A percentile compares a stretch with the other conserved stretches of the same genome.
Evolutionary conservation across 2,797 vertebrate genomes (phyloP).

Genomic region (Simalia tracyae): DNA sequence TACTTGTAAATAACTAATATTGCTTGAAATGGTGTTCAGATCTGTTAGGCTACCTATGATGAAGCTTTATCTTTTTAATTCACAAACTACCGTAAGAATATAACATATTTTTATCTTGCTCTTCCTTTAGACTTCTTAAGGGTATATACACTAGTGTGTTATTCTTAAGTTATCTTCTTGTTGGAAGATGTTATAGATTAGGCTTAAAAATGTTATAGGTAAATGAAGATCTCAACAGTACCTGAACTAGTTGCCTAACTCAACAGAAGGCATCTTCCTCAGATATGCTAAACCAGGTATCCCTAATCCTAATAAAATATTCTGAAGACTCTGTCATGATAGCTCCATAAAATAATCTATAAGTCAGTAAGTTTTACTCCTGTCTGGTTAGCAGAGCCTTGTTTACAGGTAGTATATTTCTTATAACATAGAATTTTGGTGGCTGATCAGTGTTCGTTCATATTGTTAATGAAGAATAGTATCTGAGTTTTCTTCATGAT

Average conservation of each 20-base stretch:
- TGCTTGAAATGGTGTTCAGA: not conserved
- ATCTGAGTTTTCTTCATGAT: not conserved
- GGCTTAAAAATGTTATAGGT: not conserved
- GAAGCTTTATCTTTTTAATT: not conserved
- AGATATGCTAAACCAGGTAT: not conserved
- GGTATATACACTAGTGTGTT: not conserved
- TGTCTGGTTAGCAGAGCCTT: not conserved
- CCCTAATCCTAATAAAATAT: not conserved
- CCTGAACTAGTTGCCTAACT: not conserved
- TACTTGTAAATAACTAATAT: not conserved
- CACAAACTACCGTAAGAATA: not conserved
- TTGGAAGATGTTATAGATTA: not conserved
- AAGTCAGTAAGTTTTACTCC: not conserved
- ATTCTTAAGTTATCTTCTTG: not conserved
- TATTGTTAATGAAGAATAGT: not conserved
- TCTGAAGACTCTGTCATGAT: not conserved
- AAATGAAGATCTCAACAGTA: not conserved
- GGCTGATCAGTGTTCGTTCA: not conserved
- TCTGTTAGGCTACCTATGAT: not conserved
- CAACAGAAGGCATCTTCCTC: not conserved
- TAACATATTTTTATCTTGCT: not conserved
- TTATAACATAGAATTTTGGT: not conserved
- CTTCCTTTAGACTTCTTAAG: not conserved
- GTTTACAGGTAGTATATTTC: not conserved
- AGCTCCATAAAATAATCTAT: not conserved